Evolutionary conservation across 1,140 invertebrate species (phyloP), one percentile per base, ranked within the genome.

Genomic region (Thaumatotibia leucotreta): DNA sequence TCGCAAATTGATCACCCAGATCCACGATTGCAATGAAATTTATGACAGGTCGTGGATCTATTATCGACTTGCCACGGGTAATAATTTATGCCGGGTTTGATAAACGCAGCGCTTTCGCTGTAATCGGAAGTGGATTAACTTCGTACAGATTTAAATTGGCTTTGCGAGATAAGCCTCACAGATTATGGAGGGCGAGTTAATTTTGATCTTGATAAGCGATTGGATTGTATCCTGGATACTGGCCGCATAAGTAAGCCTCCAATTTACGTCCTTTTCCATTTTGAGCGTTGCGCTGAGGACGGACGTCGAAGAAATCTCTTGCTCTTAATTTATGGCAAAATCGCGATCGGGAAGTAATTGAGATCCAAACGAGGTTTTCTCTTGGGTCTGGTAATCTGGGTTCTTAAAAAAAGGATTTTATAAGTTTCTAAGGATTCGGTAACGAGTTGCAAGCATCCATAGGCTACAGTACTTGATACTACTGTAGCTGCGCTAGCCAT

Each of bases 1-100:
- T 58, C 52, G 52, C 77, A 70, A 78, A 87, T 87, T 87, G 84
- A 87, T 89, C 86, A 87, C 79, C 82, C 79, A 78, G 78, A 86
- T 81, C 80, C 80, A 76, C 81, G 83, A 86, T 87, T 86, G 79
- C 83, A 80, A 88, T 83, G 82, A 86, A 89, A 89, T 88, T 87
- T 88, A 89, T 85, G 83, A 87, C 81, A 84, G 79, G 65, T 80
- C 83, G 79, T 77, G 76, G 80, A 84, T 83, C 81, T 82, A 80
- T 82, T 84, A 86, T 86, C 85, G 82, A 85, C 73, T 68, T 72
- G 70, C 67, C 50, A 22, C 49, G 62, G 63, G 50, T 68, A 64
- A 70, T 69, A 52, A 69, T 66, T 68, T 54, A 23, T 39, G 27
- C 45, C 68, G 52, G 63, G 50, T 49, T 62, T 50, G 70, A 74